Base-by-base conservation (phyloP, 92 coral and sea anemone species). In the Diadumene lineata region DNA sequence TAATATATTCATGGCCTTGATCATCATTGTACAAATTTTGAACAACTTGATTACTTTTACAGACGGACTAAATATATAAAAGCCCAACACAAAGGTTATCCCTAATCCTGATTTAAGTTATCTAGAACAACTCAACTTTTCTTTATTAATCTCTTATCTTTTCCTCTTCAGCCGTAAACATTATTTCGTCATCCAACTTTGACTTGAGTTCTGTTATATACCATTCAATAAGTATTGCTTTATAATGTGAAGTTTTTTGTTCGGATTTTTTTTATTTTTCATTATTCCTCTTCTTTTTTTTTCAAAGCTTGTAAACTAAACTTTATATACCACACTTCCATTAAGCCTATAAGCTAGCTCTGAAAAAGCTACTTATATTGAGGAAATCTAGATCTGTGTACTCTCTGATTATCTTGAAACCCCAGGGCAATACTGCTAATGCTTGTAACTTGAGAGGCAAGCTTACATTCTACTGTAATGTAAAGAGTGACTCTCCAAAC, bases 231-330 rank as follows among this genome's bases (percentile, higher is more conserved):
- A n/a, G n/a, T n/a, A n/a, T n/a, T n/a, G n/a, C n/a, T n/a, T n/a
- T n/a, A n/a, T n/a, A n/a, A n/a, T n/a, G n/a, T n/a, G n/a, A n/a
- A n/a, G n/a, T n/a, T n/a, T n/a, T 43, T 66, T n/a, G 51, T 66
- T 66, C 26, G 64, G 23, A 32, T 2, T 25, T 17, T 72, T 72
- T 72, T 32, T 72, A 65, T 55, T 7, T 48, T 50, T 26, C 53
- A 17, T 70, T 70, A 30, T 28, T 28, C 15, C 61, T 70, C 19
- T 1, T 6, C 48, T 4, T 6, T 3, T 70, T 22, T 58, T 26
- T 58, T 58, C 8, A 7, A 7, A 28, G n/a, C n/a, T n/a, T n/a
- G n/a, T n/a, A n/a, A n/a, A 11, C 28, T n/a, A 23, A 58, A 58
- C 64, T 1, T 24, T 18, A 58, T 18, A 58, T 19, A 16, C 10